A percentile compares a stretch with the other conserved stretches of the same genome.
Evolutionary conservation across 1,140 invertebrate genomes (phyloP).

Genomic region (Eurosta solidaginis): DNA sequence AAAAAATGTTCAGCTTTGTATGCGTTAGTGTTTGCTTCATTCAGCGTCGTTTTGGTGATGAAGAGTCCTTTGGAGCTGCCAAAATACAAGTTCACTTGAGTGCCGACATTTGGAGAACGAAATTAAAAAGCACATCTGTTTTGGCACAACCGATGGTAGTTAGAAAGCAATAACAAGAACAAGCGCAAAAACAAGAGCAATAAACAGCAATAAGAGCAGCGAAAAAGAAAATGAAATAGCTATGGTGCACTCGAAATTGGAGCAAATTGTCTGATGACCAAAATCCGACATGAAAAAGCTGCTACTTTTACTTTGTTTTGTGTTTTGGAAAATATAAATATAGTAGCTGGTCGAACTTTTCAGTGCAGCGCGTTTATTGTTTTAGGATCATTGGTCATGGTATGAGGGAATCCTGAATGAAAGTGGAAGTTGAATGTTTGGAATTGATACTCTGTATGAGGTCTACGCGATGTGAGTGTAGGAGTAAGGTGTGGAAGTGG

Average conservation of each 20-base stretch:
- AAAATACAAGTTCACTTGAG: not conserved
- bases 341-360: too few species aligned
- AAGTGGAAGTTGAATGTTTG: too few species aligned
- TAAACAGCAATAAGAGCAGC: too few species aligned
- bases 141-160: not conserved
- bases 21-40: not conserved
- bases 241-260: not conserved
- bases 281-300: slow-evolving; percentile 20
- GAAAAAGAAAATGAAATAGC: not conserved
- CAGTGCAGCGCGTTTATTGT: too few species aligned
- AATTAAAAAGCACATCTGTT: not conserved
- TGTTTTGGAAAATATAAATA: slow-evolving; percentile 4
- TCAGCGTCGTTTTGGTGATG: not conserved
- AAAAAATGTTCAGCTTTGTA: too few species aligned
- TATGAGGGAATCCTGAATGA: too few species aligned
- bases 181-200: not conserved
- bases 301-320: not conserved
- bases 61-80: not conserved
- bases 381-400: too few species aligned
- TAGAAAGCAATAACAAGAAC: not conserved
- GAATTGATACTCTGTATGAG: too few species aligned
- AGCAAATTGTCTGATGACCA: slow-evolving; percentile 16
- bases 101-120: slow-evolving; percentile 5
- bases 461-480: too few species aligned
- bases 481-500: too few species aligned